Percentiles rank a stretch among this genome's conserved stretches.
phyloP scores from a whole-genome alignment of 23 tunicate species.

The Styela clava region DNA sequence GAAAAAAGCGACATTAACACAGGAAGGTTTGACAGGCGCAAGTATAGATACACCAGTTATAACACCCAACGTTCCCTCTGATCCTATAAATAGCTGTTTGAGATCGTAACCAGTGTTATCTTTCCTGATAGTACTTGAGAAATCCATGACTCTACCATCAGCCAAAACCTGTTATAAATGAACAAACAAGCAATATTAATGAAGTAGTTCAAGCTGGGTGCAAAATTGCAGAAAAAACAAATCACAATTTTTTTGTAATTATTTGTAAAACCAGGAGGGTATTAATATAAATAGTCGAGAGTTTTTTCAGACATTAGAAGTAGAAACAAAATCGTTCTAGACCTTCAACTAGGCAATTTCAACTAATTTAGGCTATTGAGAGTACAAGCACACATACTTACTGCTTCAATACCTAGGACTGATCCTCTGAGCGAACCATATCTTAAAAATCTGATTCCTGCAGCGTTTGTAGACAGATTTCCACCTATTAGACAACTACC shows the following conservation, averaged over 20 bases:
- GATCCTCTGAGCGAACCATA: constrained; percentile 92
- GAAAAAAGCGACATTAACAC: constrained; percentile 77
- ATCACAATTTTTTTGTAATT: no score
- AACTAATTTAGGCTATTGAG: no score
- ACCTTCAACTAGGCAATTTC: no score
- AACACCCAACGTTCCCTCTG: constrained; percentile 92
- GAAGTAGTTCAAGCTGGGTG: neutral
- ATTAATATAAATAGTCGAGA: no score
- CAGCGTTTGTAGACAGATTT: constrained; percentile 97
- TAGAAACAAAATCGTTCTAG: no score
- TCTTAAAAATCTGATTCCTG: constrained; percentile 82
- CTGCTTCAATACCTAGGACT: constrained; percentile 92
- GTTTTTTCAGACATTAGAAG: no score
- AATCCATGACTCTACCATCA: constrained; percentile 80
- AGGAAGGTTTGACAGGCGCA: constrained; percentile 79
- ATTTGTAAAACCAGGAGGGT: no score
- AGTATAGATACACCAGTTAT: constrained; percentile 47
- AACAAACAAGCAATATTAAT: neutral
- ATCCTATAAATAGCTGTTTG: constrained; percentile 91
- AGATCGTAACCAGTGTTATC: constrained; percentile 98
- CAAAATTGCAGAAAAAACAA: no score
- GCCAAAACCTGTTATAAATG: constrained; percentile 56
- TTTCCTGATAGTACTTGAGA: constrained; percentile 63
- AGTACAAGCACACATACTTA: no score
- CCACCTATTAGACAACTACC: constrained; percentile 99